Base-by-base conservation (phyloP, 2,888 invertebrate species). In the Perithous albicinctus region DNA sequence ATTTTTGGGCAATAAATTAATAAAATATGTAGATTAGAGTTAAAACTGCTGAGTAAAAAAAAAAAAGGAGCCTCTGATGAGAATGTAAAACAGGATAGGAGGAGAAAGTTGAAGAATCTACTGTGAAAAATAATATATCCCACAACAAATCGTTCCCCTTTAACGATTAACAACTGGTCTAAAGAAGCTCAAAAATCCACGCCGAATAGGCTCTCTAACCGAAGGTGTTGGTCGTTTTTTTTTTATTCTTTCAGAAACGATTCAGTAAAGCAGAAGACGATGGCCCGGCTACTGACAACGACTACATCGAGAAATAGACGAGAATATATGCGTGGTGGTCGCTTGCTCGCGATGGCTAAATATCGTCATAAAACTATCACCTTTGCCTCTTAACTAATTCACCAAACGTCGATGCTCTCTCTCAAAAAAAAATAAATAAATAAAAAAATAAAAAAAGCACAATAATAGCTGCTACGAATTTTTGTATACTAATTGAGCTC, bases 231-330 rank as follows among this genome's bases (percentile, higher is more conserved):
- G 89, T 88, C 84, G 86, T 85, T 85, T 89, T 88, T 88, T 88
- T 91, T 86, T 88, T n/a, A n/a, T n/a, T 89, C 89, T 94, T 94
- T 85, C 94, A 94, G 94, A 94, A 94, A 92, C 93, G 94, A 91
- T 93, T 93, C 93, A 92, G 86, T 88, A 91, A 90, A 85, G 83
- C 85, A 72, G 90, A 90, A 63, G 89, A 86, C 75, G 89, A 90
- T 46, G 81, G 63, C 72, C 85, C 86, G 78, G 85, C 85, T 70
- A 74, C 81, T 74, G 89, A 89, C 88, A 90, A 89, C 87, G 89
- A 87, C 82, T 87, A 87, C 89, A 85, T 85, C 86, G 89, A 89
- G 84, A 91, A 91, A 88, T 91, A 90, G 88, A 88, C 83, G 78
- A 84, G 79, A 82, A 85, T 79, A 61, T 59, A 38, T 51, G 63